These are phyloP conservation scores for Pocillopora verrucosa DNA, from an alignment of 64 coral and sea anemone genomes.

Conservation along the genomic window DNA sequence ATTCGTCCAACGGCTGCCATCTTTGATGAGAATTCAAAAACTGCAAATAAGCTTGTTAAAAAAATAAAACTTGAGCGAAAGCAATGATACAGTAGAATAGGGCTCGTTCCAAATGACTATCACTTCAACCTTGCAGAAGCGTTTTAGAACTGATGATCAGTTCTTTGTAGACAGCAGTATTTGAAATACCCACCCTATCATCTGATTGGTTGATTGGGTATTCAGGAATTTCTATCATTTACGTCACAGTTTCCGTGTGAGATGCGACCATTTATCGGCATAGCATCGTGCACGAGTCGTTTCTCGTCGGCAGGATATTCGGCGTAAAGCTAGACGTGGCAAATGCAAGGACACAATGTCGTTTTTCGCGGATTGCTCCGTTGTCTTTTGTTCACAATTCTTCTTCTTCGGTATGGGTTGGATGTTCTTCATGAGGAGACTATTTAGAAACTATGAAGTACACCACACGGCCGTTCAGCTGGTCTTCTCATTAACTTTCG, in stretches of 20 bases:
- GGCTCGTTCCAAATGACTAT: neutral
- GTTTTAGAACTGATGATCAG: neutral
- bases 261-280: neutral
- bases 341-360: slow-evolving; percentile 69
- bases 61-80: neutral
- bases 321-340: slow-evolving; percentile 55
- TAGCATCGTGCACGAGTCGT: neutral
- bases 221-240: slow-evolving; percentile 25
- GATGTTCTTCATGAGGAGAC: slow-evolving; percentile 99
- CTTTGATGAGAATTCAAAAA: neutral
- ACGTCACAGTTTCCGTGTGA: neutral
- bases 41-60: neutral
- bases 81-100: neutral
- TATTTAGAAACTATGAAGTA: slow-evolving; percentile 98
- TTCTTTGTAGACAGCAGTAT: slow-evolving; percentile 51
- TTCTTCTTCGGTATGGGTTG: slow-evolving; percentile 97
- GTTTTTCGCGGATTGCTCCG: slow-evolving; percentile 83
- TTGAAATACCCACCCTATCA: slow-evolving; percentile 84
- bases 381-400: slow-evolving; percentile 89
- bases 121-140: neutral
- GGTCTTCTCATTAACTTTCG: slow-evolving; percentile 94
- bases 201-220: slow-evolving; percentile 80
- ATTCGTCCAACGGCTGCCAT: slow-evolving; percentile 45
- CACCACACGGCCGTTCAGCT: slow-evolving; percentile 88
- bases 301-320: neutral